Conservation (phyloP, 2,113 vertebrate genomes). For the Nibea coibor region DNA sequence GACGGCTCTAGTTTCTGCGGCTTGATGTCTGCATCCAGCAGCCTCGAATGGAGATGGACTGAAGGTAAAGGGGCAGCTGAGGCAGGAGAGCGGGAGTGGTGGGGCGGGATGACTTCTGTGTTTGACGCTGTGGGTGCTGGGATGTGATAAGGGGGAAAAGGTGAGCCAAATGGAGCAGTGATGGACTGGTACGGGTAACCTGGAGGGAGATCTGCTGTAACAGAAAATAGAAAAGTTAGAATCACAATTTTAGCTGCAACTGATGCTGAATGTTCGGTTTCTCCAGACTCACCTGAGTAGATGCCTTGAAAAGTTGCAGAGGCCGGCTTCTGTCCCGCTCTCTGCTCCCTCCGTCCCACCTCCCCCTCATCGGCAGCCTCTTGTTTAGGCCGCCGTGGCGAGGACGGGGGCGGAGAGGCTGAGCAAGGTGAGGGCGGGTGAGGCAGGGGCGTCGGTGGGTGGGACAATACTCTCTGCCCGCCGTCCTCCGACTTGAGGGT, state of each 20-base stretch:
- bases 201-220: slow-evolving; percentile 86
- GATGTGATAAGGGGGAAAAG: slow-evolving; percentile 90
- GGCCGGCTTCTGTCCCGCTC: slow-evolving; percentile 84
- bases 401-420: slow-evolving; percentile 85
- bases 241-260: neutral
- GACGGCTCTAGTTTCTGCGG: slow-evolving; percentile 79
- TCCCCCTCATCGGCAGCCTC: slow-evolving; percentile 85
- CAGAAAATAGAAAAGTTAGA: slow-evolving; percentile 9
- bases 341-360: slow-evolving; percentile 74
- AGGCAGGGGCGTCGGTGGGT: slow-evolving; percentile 84
- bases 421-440: slow-evolving; percentile 88
- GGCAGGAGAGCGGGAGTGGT: slow-evolving; percentile 79
- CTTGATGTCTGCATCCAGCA: slow-evolving; percentile 85
- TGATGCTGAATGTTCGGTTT: neutral
- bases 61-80: slow-evolving; percentile 81
- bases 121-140: slow-evolving; percentile 85
- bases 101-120: slow-evolving; percentile 78
- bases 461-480: slow-evolving; percentile 87
- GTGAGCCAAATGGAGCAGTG: slow-evolving; percentile 88
- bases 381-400: slow-evolving; percentile 88
- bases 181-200: slow-evolving; percentile 92
- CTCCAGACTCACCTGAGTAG: slow-evolving; percentile 87
- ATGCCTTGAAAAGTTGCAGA: slow-evolving; percentile 85
- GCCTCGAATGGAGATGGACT: slow-evolving; percentile 74
- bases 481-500: slow-evolving; percentile 91